These are phyloP conservation scores for Phenganax marumi DNA, from an alignment of 92 coral and sea anemone species.

Conservation along the genomic window DNA sequence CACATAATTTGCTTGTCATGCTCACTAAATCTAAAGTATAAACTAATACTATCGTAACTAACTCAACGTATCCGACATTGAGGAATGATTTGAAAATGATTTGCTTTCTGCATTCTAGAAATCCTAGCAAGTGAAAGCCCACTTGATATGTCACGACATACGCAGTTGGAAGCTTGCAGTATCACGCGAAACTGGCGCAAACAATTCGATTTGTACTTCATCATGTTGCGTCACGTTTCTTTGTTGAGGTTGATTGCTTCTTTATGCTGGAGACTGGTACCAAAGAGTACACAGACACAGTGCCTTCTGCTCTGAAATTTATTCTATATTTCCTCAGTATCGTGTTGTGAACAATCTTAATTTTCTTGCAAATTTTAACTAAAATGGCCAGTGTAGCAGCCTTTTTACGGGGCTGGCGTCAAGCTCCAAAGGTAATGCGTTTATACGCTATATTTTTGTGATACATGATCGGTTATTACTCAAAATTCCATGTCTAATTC, in stretches of 20 bases:
- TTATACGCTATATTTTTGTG: neutral
- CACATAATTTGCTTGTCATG: too few species aligned
- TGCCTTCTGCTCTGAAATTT: neutral
- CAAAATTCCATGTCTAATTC: too few species aligned
- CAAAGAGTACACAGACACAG: neutral
- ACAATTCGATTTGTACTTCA: neutral
- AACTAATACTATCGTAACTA: too few species aligned
- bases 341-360: neutral
- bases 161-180: too few species aligned
- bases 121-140: too few species aligned
- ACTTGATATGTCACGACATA: too few species aligned
- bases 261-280: neutral
- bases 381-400: constrained; percentile 14
- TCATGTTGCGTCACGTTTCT: constrained; percentile 5
- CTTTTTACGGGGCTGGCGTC: constrained; percentile 23
- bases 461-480: neutral
- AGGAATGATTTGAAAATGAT: too few species aligned
- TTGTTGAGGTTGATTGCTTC: neutral
- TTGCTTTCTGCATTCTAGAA: too few species aligned
- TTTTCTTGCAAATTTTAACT: neutral
- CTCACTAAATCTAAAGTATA: too few species aligned
- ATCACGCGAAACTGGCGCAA: too few species aligned
- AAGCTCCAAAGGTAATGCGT: constrained; percentile 15
- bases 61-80: too few species aligned
- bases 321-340: neutral